These are phyloP conservation scores for Malurus melanocephalus DNA, from an alignment of 2,113 vertebrate species.

Conservation along the genomic window DNA sequence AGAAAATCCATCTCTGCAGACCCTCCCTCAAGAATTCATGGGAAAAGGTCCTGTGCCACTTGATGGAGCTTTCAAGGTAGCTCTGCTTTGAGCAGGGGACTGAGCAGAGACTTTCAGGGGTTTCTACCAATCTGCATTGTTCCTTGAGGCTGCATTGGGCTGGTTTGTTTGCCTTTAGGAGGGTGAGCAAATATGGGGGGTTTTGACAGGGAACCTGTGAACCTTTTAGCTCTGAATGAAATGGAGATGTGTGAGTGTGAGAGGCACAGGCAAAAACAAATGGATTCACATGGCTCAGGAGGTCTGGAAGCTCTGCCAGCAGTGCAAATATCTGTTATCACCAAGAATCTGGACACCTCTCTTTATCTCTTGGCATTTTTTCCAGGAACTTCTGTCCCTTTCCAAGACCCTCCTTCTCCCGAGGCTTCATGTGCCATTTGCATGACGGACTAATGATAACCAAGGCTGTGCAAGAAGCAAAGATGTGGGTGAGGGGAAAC, in stretches of 20 bases:
- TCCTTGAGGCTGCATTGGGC: not conserved
- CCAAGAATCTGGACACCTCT: not conserved
- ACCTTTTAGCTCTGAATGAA: not conserved
- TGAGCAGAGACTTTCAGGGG: not conserved
- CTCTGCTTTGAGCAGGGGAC: not conserved
- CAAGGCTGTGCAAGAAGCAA: not conserved
- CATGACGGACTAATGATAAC: not conserved
- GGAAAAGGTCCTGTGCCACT: not conserved
- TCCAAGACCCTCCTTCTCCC: not conserved
- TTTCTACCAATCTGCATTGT: not conserved
- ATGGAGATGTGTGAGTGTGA: not conserved
- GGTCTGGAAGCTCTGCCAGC: not conserved
- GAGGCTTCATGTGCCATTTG: not conserved
- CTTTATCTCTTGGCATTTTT: not conserved
- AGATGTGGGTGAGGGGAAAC: not conserved
- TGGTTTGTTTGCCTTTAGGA: not conserved
- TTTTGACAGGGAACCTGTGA: not conserved
- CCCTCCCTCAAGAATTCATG: accelerated
- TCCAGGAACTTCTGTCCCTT: not conserved
- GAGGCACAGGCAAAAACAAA: not conserved
- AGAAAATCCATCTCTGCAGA: not conserved
- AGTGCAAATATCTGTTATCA: not conserved
- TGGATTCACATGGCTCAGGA: not conserved
- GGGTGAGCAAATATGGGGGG: not conserved
- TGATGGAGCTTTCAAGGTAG: not conserved